A percentile compares a stretch with the other conserved stretches of the same genome.
These are phyloP conservation scores for Semnornis frantzii DNA, from an alignment of 2,113 vertebrate genomes.

Conservation along the genomic window DNA sequence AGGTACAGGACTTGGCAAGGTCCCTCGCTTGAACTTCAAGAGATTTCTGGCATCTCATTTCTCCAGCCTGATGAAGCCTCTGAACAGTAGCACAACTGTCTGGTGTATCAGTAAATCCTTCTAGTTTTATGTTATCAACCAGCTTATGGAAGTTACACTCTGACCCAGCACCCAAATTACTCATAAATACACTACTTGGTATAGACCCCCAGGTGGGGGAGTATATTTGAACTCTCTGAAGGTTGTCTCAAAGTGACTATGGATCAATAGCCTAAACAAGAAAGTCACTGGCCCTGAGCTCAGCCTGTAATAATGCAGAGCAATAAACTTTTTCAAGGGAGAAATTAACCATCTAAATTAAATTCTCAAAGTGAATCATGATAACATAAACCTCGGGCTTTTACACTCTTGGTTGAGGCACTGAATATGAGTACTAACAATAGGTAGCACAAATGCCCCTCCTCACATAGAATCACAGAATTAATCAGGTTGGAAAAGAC, in stretches of 20 bases:
- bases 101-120: background rate
- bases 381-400: background rate
- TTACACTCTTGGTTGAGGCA: background rate
- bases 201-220: background rate
- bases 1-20: background rate
- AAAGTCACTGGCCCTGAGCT: background rate
- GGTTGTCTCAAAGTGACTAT: background rate
- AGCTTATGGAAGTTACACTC: background rate
- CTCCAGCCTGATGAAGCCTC: background rate
- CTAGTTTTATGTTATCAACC: background rate
- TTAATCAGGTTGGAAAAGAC: too few species aligned
- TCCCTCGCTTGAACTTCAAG: background rate
- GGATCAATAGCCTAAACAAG: background rate
- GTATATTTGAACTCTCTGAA: background rate
- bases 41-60: background rate
- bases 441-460: background rate
- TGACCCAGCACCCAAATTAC: background rate
- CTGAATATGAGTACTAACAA: background rate
- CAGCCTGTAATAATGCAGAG: background rate
- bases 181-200: background rate
- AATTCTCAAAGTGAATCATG: background rate
- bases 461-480: too few species aligned
- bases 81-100: too few species aligned
- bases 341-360: background rate
- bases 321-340: background rate